These are phyloP conservation scores for Limnephilus marmoratus DNA, from an alignment of 2,888 invertebrate species.

Conservation along the genomic window DNA sequence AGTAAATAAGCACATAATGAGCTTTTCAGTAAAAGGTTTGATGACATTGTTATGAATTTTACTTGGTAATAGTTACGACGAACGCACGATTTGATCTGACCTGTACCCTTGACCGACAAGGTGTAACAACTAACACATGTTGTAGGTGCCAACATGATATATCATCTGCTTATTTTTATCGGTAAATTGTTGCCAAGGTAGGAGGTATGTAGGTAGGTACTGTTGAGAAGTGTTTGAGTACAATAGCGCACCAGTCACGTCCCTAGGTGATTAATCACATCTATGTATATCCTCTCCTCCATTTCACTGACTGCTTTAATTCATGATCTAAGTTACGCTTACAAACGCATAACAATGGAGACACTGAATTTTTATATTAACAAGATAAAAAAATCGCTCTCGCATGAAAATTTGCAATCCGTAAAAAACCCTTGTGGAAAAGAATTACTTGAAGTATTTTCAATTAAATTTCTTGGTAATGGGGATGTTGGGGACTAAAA, in stretches of 20 bases:
- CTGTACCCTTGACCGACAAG: neutral
- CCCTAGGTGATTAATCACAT: slow-evolving; percentile 16
- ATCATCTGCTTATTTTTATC: neutral
- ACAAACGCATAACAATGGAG: neutral
- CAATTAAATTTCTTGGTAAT: neutral
- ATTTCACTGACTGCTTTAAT: neutral
- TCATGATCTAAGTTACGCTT: neutral
- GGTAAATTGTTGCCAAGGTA: neutral
- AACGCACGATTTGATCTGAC: neutral
- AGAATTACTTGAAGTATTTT: neutral
- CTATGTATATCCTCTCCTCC: neutral
- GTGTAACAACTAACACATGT: neutral
- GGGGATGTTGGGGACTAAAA: neutral
- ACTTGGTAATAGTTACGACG: neutral
- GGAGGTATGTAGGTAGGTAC: neutral
- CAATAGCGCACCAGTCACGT: slow-evolving; percentile 28
- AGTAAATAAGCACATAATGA: no score
- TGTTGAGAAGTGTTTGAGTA: neutral
- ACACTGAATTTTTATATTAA: neutral
- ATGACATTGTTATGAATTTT: neutral
- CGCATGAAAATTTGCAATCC: neutral
- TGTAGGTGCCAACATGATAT: neutral
- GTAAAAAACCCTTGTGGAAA: neutral
- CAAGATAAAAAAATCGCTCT: neutral
- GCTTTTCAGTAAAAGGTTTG: no score